phyloP scores from a whole-genome alignment of 2,797 vertebrate genomes.

The Enteromius treurensis region DNA sequence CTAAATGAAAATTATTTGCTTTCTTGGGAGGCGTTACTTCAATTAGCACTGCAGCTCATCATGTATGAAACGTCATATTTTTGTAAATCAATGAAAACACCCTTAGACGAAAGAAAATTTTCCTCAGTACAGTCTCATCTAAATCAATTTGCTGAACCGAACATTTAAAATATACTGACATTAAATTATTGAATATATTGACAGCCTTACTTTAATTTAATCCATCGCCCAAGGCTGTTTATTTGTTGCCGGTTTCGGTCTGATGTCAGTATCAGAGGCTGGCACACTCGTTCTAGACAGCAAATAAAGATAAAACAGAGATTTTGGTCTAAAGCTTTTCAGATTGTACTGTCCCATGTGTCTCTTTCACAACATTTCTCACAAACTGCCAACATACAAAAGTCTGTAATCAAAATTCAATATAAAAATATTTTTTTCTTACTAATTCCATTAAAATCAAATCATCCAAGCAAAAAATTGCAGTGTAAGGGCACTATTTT shows the following conservation, averaged over 20 bases:
- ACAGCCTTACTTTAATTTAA: neutral
- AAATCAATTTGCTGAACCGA: neutral
- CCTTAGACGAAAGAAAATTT: neutral
- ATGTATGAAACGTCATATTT: neutral
- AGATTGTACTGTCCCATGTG: neutral
- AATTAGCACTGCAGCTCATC: neutral
- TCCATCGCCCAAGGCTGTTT: constrained; percentile 13
- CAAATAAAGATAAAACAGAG: constrained; percentile 1
- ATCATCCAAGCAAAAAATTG: neutral
- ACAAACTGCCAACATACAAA: neutral
- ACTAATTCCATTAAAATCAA: neutral
- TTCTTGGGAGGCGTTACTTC: neutral
- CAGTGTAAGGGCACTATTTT: neutral
- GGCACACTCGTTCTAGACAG: neutral
- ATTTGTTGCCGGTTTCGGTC: neutral
- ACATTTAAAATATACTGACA: neutral
- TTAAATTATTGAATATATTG: neutral
- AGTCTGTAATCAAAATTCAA: neutral
- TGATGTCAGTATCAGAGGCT: constrained; percentile 9
- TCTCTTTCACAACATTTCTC: neutral
- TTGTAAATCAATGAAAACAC: neutral
- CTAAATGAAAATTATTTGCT: neutral
- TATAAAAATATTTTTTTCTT: neutral
- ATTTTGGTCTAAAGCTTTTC: neutral
- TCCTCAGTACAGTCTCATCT: neutral